phyloP scores from a whole-genome alignment of 2,113 vertebrate genomes.

The Chaetodon auriga region DNA sequence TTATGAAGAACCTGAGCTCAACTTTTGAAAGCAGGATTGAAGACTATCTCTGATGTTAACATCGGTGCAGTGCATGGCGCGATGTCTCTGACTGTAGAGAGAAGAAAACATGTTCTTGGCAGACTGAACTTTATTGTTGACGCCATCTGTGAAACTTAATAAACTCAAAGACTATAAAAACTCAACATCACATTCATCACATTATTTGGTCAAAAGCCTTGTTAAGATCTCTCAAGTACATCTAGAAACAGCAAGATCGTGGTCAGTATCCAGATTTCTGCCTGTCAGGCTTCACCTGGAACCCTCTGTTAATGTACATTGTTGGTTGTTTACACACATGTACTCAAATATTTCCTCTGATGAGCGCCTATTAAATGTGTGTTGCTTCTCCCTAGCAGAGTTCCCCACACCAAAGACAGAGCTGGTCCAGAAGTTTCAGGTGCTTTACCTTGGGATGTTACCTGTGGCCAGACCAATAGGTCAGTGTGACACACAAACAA shows the following conservation, averaged over 20 bases:
- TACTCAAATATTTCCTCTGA: not conserved
- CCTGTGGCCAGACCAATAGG: constrained; percentile 93
- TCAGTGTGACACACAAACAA: constrained; percentile 69
- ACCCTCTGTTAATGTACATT: not conserved
- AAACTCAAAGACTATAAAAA: not conserved
- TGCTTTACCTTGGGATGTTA: constrained; percentile 94
- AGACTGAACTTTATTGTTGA: not conserved
- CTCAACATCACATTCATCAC: not conserved
- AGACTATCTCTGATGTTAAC: not conserved
- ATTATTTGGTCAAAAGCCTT: not conserved
- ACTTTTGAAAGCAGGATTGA: not conserved
- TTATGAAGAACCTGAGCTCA: not conserved
- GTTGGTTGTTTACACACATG: not conserved
- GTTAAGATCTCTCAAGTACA: not conserved
- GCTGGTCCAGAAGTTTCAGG: constrained; percentile 97
- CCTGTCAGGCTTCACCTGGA: not conserved
- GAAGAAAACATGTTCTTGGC: not conserved
- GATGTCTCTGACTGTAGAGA: not conserved
- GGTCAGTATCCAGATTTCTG: not conserved
- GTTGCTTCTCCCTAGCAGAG: constrained; percentile 86
- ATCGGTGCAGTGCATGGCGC: not conserved
- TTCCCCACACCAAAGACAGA: constrained; percentile 99
- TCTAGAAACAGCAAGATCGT: not conserved
- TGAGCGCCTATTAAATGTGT: constrained; percentile 1
- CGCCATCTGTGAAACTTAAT: not conserved